These are phyloP conservation scores for Eufriesea mexicana DNA, from an alignment of 1,140 invertebrate genomes.

Conservation along the genomic window DNA sequence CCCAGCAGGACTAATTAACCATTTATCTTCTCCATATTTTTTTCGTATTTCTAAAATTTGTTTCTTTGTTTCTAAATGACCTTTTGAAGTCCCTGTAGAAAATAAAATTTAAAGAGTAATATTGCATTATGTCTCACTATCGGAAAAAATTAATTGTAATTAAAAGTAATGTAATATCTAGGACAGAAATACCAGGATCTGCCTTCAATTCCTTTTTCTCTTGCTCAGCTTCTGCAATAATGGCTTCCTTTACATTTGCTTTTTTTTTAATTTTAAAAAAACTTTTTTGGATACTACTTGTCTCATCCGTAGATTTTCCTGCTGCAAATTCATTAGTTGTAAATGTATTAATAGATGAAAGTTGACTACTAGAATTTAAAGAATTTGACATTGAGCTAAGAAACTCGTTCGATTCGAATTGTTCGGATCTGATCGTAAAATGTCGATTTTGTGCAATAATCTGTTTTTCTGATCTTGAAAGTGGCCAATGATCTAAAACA, in stretches of 20 bases:
- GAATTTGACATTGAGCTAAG: slow-evolving; percentile 53
- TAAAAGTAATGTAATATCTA: slow-evolving; percentile 43
- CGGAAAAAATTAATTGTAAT: neutral
- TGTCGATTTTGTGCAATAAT: slow-evolving; percentile 74
- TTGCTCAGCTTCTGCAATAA: slow-evolving; percentile 74
- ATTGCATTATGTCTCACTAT: neutral
- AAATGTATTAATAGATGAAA: slow-evolving; percentile 9
- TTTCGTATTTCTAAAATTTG: slow-evolving; percentile 84
- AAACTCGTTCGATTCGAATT: slow-evolving; percentile 58
- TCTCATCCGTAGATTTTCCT: slow-evolving; percentile 49
- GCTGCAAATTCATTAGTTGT: slow-evolving; percentile 2
- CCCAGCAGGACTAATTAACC: slow-evolving; percentile 84
- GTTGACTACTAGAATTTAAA: slow-evolving; percentile 53
- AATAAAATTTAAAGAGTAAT: neutral
- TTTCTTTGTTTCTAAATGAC: slow-evolving; percentile 85
- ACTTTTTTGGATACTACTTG: slow-evolving; percentile 41
- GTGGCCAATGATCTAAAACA: slow-evolving; percentile 82
- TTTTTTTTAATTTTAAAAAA: slow-evolving; percentile 61
- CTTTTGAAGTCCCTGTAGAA: slow-evolving; percentile 71
- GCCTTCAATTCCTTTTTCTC: slow-evolving; percentile 61
- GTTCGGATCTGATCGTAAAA: slow-evolving; percentile 64
- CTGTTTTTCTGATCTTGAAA: slow-evolving; percentile 83
- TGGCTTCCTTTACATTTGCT: slow-evolving; percentile 71
- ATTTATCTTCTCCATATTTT: slow-evolving; percentile 84
- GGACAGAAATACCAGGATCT: slow-evolving; percentile 53